Evolutionary conservation across 2,797 vertebrate species (phyloP), one percentile per base, ranked within the genome.

Genomic region (Alfaro cultratus): DNA sequence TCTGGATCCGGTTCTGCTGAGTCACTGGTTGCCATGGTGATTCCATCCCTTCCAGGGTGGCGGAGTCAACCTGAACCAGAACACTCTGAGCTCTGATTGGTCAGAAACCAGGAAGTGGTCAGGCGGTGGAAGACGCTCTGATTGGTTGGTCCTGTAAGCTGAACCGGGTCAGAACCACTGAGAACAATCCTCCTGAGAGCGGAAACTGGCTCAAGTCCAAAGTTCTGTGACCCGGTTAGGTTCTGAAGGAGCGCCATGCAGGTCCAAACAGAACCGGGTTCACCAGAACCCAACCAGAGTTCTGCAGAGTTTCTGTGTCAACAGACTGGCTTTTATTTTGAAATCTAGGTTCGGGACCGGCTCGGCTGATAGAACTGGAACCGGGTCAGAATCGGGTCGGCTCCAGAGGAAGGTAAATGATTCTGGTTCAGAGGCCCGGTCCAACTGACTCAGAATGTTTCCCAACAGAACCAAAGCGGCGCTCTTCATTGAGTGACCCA

Each of bases 401-500:
- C 18, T 26, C 9, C 36, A 23, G 21, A 41, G 36, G 34, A 68
- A 41, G 39, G 83, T 84, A 81, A 89, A 82, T 77, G 77, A 46
- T 86, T 79, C 86, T 90, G 91, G 87, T 89, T 88, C 86, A 87
- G 81, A 93, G 87, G 87, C 49, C 68, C 74, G 10, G 51, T 81
- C 46, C 51, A 73, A 85, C 18, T 1, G 83, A 64, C 83, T 74
- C 77, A 76, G 78, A 92, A 82, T 81, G 78, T 88, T 87, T 89
- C 76, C 15, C 1, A 39, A 68, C 64, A 12, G 36, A 79, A 92
- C 91, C 93, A 93, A 93, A 78, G 84, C 81, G 64, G 36, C 78
- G 84, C 75, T 75, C 87, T 85, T 81, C 81, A 82, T 71, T 79
- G 89, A 88, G 53, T 79, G 0, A 78, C 71, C 90, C 85, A 92